phyloP scores from a whole-genome alignment of 2,797 vertebrate species.

The Acropternis orthonyx region DNA sequence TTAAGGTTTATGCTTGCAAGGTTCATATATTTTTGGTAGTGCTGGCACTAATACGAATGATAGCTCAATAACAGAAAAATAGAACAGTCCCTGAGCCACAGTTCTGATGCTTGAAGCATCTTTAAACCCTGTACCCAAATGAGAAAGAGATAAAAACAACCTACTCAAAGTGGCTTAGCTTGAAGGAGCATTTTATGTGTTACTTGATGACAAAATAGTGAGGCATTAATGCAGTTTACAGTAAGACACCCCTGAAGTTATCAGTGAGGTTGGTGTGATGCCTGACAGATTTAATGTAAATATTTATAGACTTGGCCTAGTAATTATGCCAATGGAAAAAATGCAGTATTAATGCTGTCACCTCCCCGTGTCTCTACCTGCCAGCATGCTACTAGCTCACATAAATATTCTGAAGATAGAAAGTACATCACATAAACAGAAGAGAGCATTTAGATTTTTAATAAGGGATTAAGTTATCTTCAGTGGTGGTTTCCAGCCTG shows the following conservation, averaged over 20 bases:
- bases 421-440: slow-evolving; percentile 29
- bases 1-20: slow-evolving; percentile 44
- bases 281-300: slow-evolving; percentile 66
- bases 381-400: not conserved
- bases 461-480: slow-evolving; percentile 57
- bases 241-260: slow-evolving; percentile 57
- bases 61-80: slow-evolving; percentile 49
- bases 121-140: slow-evolving; percentile 41
- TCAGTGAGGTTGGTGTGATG: slow-evolving; percentile 47
- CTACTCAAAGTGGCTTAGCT: slow-evolving; percentile 50
- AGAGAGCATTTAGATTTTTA: slow-evolving; percentile 52
- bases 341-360: slow-evolving; percentile 51
- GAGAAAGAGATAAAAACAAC: slow-evolving; percentile 60
- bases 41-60: slow-evolving; percentile 36
- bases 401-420: slow-evolving; percentile 49
- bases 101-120: slow-evolving; percentile 23
- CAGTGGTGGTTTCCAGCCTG: slow-evolving; percentile 3
- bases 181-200: slow-evolving; percentile 50
- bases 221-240: slow-evolving; percentile 63
- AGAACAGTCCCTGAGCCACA: slow-evolving; percentile 12
- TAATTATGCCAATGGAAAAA: slow-evolving; percentile 61
- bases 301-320: slow-evolving; percentile 69
- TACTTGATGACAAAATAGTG: slow-evolving; percentile 67
- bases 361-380: slow-evolving; percentile 37
- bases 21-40: slow-evolving; percentile 29